These are phyloP conservation scores for Drosophila ercepeae DNA, from an alignment of 1,140 invertebrate species.

Conservation along the genomic window DNA sequence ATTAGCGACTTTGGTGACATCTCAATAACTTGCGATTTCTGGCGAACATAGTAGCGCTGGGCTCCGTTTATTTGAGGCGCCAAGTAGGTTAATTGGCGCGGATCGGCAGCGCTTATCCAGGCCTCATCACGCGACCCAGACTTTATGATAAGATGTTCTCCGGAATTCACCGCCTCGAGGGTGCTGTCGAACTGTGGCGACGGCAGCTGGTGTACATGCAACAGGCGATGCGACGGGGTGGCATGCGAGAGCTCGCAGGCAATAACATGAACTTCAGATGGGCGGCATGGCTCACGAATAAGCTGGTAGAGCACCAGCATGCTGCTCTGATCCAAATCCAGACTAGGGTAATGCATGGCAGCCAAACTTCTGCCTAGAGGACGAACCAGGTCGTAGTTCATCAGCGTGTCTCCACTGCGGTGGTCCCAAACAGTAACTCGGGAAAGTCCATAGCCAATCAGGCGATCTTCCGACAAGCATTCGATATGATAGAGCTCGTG, in stretches of 20 bases:
- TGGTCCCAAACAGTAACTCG: slow-evolving; percentile 80
- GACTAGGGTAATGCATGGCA: slow-evolving; percentile 66
- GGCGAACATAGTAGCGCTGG: slow-evolving; percentile 65
- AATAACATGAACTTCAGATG: slow-evolving; percentile 58
- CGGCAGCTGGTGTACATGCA: slow-evolving; percentile 59
- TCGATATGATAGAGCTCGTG: slow-evolving; percentile 70
- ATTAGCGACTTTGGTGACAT: slow-evolving; percentile 41
- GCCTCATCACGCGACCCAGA: slow-evolving; percentile 49
- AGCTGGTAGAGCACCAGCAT: slow-evolving; percentile 69
- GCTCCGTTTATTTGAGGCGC: slow-evolving; percentile 40
- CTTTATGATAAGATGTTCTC: slow-evolving; percentile 71
- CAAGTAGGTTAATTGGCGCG: slow-evolving; percentile 56
- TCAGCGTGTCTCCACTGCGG: slow-evolving; percentile 76
- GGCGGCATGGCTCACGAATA: slow-evolving; percentile 14
- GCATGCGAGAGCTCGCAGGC: slow-evolving; percentile 72
- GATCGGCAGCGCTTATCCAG: slow-evolving; percentile 70
- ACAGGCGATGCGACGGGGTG: slow-evolving; percentile 63
- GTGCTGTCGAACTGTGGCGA: slow-evolving; percentile 47
- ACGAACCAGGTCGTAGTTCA: slow-evolving; percentile 76
- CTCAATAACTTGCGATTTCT: slow-evolving; percentile 67
- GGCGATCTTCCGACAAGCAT: slow-evolving; percentile 70
- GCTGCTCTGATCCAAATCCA: slow-evolving; percentile 71
- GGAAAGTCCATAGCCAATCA: slow-evolving; percentile 70
- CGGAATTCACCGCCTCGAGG: slow-evolving; percentile 59
- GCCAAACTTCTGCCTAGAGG: slow-evolving; percentile 62